Evolutionary conservation across 1,140 invertebrate species (phyloP).

Genomic region (Drosophila littoralis): DNA sequence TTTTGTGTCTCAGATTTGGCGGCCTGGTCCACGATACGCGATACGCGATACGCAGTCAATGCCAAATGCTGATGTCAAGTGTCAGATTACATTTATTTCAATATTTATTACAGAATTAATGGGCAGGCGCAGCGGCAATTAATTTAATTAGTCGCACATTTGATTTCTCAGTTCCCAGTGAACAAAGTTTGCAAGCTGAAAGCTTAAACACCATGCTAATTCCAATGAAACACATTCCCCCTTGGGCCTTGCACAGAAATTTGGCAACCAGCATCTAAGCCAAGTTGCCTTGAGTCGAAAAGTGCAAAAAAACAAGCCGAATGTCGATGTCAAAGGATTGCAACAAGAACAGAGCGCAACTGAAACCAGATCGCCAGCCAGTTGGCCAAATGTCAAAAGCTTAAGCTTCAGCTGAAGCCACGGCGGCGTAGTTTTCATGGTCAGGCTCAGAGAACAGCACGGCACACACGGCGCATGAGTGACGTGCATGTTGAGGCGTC

Average conservation of each 20-base stretch:
- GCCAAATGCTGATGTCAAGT: constrained; percentile 79
- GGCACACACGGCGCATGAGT: constrained; percentile 75
- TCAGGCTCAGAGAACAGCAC: constrained; percentile 40
- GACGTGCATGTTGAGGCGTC: constrained; percentile 81
- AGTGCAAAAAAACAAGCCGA: constrained; percentile 31
- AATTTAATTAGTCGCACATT: constrained; percentile 76
- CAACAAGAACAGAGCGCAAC: constrained; percentile 11
- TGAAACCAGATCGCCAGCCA: constrained; percentile 61
- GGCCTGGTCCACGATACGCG: constrained; percentile 37
- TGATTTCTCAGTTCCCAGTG: constrained; percentile 16
- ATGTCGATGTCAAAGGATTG: constrained; percentile 77
- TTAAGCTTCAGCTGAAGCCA: constrained; percentile 58
- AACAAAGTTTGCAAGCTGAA: not conserved
- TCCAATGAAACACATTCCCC: constrained; percentile 23
- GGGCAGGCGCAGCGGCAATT: constrained; percentile 70
- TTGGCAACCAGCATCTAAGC: constrained; percentile 17
- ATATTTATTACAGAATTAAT: constrained; percentile 78
- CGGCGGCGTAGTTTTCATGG: constrained; percentile 59
- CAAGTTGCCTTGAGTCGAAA: constrained; percentile 46
- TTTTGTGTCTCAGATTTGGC: constrained; percentile 36
- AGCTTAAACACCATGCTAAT: constrained; percentile 24
- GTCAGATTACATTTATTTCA: constrained; percentile 79
- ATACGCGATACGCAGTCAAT: constrained; percentile 56
- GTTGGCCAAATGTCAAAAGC: constrained; percentile 76
- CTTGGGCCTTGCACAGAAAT: constrained; percentile 23